Evolutionary conservation across 2,888 invertebrate species (phyloP).

Genomic region (Calameuta pallipes): DNA sequence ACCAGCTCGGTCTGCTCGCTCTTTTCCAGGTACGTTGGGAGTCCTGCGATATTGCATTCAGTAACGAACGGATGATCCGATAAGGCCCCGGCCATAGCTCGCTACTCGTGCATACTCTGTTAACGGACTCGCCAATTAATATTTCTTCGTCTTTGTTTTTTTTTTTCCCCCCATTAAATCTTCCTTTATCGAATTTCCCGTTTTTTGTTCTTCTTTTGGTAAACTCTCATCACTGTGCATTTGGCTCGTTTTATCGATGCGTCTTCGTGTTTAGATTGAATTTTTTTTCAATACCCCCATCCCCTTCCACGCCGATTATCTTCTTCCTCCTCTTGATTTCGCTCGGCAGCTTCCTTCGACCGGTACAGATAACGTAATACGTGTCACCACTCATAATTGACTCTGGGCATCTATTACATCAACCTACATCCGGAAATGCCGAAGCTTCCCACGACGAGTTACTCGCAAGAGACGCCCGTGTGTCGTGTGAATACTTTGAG

Average conservation of each 20-base stretch:
- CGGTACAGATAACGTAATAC: conserved; percentile 32
- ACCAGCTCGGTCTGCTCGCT: neutral
- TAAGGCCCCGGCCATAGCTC: neutral
- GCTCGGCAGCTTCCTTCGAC: conserved; percentile 19
- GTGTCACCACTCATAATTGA: conserved; percentile 48
- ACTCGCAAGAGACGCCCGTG: neutral
- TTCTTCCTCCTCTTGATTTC: conserved; percentile 13
- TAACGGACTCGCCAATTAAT: neutral
- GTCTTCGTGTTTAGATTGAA: neutral
- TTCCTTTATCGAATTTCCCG: neutral
- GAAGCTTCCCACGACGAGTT: conserved; percentile 42
- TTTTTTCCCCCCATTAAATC: neutral
- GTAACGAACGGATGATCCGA: neutral
- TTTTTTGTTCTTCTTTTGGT: neutral
- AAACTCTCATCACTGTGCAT: neutral
- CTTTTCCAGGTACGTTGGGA: neutral
- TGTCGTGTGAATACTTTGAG: conserved; percentile 13
- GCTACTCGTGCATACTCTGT: neutral
- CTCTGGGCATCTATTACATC: conserved; percentile 45
- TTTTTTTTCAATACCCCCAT: neutral
- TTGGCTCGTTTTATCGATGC: neutral
- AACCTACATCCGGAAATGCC: conserved; percentile 52
- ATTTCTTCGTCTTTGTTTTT: neutral
- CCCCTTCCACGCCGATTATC: neutral
- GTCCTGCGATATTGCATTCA: neutral